Evolutionary conservation across 2,113 vertebrate genomes (phyloP), one percentile per base, ranked within the genome.

Genomic region (Columba janthina): DNA sequence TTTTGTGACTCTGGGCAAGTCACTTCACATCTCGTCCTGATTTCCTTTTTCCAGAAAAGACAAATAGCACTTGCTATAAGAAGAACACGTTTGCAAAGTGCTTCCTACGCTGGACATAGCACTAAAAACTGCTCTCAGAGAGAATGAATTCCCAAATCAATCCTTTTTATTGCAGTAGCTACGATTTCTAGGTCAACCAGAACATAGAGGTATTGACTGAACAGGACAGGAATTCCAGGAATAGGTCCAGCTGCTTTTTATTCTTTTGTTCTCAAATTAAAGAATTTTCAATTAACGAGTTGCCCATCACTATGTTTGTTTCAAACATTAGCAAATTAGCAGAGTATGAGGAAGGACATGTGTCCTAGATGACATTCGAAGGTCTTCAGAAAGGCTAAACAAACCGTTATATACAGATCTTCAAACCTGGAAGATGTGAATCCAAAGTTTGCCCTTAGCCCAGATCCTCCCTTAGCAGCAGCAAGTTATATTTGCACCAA

Each of bases 381-480:
- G 79, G 69, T 80, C 81, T 85, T 91, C 78, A 87, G 76, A 80
- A 93, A 92, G 90, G 32, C 83, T 87, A 48, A 77, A 66, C 18
- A 1, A 88, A 88, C n/a, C 42, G 34, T 21, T 90, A 82, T 82
- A 89, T 60, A 75, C 65, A 90, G 73, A 83, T 90, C 75, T 92
- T 85, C 83, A 84, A 77, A 96, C 72, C 61, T 89, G 88, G 76
- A 95, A 88, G 62, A 80, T 60, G 83, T 5, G 64, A 95, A 89
- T 65, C 58, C 77, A 69, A 88, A 86, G 64, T 61, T 5, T 94
- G 79, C 64, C 89, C 85, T 88, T 93, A 73, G 71, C 71, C 64
- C 86, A 74, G 70, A 81, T 78, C 54, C 64, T 95, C 62, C 93
- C 36, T 89, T 95, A 85, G 94, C 79, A 94, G 93, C 75, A 96